Evolutionary conservation across 2,113 vertebrate genomes (phyloP).

Genomic region (Proterorhinus semilunaris): DNA sequence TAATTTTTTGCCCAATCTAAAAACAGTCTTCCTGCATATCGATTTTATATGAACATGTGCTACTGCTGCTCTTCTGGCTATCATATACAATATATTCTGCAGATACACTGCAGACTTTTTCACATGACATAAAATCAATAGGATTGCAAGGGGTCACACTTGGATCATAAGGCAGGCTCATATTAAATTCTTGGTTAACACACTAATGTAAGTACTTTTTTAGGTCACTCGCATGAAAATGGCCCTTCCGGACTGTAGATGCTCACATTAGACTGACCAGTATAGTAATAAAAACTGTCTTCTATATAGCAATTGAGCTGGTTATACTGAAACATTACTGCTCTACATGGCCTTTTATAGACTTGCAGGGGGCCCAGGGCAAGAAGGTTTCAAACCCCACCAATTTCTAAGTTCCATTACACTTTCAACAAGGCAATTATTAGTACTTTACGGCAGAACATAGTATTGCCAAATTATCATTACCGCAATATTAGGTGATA

Average conservation of each 20-base stretch:
- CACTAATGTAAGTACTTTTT: slow-evolving; percentile 6
- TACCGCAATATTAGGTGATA: too few species aligned
- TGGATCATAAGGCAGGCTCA: slow-evolving; percentile 11
- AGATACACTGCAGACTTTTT: slow-evolving; percentile 23
- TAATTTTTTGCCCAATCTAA: background rate
- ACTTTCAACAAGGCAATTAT: too few species aligned
- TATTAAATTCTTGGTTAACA: slow-evolving; percentile 16
- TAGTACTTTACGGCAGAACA: too few species aligned
- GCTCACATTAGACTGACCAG: background rate
- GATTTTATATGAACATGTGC: background rate
- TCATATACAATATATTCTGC: slow-evolving; percentile 25
- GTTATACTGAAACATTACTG: background rate
- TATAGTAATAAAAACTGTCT: too few species aligned
- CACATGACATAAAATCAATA: slow-evolving; percentile 46
- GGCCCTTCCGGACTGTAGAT: background rate
- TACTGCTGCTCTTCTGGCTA: slow-evolving; percentile 18
- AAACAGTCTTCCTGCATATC: background rate
- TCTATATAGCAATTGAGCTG: background rate
- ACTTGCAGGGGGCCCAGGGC: too few species aligned
- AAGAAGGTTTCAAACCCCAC: too few species aligned
- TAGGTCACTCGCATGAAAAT: background rate
- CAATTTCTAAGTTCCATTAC: too few species aligned
- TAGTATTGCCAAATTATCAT: too few species aligned
- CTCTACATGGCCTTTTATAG: too few species aligned
- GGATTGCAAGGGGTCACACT: slow-evolving; percentile 39